These are phyloP conservation scores for Meles meles DNA, from an alignment of 2,113 vertebrate genomes.

Conservation along the genomic window DNA sequence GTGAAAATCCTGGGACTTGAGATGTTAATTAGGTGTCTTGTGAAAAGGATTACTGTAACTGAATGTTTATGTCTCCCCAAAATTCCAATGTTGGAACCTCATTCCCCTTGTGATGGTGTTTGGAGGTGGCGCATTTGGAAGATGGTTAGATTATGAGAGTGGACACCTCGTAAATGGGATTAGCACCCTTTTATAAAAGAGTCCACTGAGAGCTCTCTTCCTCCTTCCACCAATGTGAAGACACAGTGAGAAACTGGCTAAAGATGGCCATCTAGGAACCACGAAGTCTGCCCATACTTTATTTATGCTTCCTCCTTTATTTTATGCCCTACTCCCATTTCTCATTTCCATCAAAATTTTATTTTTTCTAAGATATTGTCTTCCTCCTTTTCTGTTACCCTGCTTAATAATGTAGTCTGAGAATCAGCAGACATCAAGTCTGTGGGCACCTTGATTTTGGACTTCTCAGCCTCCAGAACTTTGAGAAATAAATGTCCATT, in stretches of 20 bases:
- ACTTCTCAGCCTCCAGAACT: background rate
- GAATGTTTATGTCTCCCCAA: background rate
- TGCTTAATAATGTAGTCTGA: background rate
- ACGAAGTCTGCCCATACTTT: background rate
- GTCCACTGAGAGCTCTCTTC: background rate
- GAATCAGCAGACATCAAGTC: background rate
- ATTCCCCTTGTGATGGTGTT: background rate
- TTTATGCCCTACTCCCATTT: background rate
- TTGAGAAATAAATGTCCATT: background rate
- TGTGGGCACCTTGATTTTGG: background rate
- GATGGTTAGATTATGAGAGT: background rate
- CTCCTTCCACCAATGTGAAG: background rate
- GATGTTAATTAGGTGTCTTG: background rate
- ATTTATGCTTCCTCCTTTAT: background rate
- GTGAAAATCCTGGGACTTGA: background rate
- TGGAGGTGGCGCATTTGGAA: background rate
- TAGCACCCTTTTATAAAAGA: no score
- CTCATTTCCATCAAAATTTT: background rate
- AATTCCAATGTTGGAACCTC: background rate
- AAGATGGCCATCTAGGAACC: background rate
- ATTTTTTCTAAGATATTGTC: background rate
- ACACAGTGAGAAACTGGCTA: background rate
- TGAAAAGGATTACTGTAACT: background rate
- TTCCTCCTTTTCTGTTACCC: background rate
- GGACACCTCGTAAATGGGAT: background rate